Evolutionary conservation across 2,797 vertebrate species (phyloP).

Genomic region (Protonibea diacanthus): DNA sequence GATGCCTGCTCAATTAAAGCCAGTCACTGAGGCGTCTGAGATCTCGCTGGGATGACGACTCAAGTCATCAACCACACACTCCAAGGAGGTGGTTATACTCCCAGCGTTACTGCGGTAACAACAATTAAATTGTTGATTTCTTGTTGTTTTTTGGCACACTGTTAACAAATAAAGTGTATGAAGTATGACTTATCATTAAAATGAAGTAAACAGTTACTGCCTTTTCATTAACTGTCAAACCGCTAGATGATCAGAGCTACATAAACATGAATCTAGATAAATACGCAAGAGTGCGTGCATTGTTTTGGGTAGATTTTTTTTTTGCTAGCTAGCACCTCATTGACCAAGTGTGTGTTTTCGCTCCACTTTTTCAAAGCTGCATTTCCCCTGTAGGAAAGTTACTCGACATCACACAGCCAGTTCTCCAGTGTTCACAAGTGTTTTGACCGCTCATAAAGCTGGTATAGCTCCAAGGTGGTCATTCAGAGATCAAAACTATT

Average conservation of each 20-base stretch:
- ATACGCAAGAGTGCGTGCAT: neutral
- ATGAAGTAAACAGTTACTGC: slow-evolving; percentile 1
- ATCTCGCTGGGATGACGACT: slow-evolving; percentile 63
- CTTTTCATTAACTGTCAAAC: slow-evolving; percentile 23
- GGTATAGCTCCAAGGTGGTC: neutral
- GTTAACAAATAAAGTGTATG: slow-evolving; percentile 19
- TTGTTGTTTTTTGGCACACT: slow-evolving; percentile 22
- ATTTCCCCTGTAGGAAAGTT: neutral
- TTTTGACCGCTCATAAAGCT: neutral
- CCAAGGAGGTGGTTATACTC: slow-evolving; percentile 46
- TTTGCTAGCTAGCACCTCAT: neutral
- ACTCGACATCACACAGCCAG: neutral
- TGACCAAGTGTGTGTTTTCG: neutral
- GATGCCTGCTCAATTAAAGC: slow-evolving; percentile 79
- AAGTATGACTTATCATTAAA: slow-evolving; percentile 29
- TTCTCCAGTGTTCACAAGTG: neutral
- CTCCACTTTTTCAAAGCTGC: slow-evolving; percentile 1
- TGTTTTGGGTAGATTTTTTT: slow-evolving; percentile 6
- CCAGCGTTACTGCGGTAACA: slow-evolving; percentile 30
- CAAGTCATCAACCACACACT: slow-evolving; percentile 55
- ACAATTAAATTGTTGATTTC: slow-evolving; percentile 49
- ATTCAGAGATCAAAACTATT: slow-evolving; percentile 9
- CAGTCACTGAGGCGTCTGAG: slow-evolving; percentile 66
- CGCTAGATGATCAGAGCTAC: slow-evolving; percentile 8
- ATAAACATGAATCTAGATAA: neutral